Base-by-base conservation (phyloP, 2,888 invertebrate species). In the Polydrusus cervinus region DNA sequence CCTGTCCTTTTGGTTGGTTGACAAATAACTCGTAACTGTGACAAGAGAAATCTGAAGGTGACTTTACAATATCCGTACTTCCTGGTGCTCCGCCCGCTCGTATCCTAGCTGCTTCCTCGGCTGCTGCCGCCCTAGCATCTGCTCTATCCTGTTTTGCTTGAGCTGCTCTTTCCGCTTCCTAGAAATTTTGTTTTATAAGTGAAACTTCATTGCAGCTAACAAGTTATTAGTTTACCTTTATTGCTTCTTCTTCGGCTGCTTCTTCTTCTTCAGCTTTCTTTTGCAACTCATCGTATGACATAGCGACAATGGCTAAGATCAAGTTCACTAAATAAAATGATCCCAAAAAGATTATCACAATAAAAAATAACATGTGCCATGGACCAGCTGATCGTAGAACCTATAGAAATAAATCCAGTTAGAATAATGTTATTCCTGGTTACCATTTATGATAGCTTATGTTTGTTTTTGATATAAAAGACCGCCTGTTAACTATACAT, bases 261-360 rank as follows among this genome's bases (percentile, higher is more conserved):
- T 97, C 97, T 86, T 97, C 97, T 88, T 97, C 97, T 88, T 96
- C 96, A 70, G 97, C 98, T 89, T 97, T 97, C 91, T 97, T 97
- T 89, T 98, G 97, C 88, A 98, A 91, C 89, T 99, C 98, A 88
- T 98, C 98, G 89, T 99, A 99, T 68, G 97, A 97, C 98, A 98
- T 98, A 85, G 98, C 98, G 89, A 98, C 98, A 89, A 99, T 98
- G 88, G 98, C 98, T 91, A 99, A 94, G 89, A 98, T 99, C 91
- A 99, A 93, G 90, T 99, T 99, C 87, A 99, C 97, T 86, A 99
- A 93, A 90, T 98, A 99, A 91, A 98, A 98, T 79, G 98, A 98
- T 84, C 98, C 98, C 88, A 99, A 92, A 90, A 99, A 97, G 90
- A 99, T 98, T 88, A 98, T 98, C 83, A 98, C 95, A 86, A 98